These are phyloP conservation scores for Enteromius mattozi DNA, from an alignment of 2,797 vertebrate species.

Conservation along the genomic window DNA sequence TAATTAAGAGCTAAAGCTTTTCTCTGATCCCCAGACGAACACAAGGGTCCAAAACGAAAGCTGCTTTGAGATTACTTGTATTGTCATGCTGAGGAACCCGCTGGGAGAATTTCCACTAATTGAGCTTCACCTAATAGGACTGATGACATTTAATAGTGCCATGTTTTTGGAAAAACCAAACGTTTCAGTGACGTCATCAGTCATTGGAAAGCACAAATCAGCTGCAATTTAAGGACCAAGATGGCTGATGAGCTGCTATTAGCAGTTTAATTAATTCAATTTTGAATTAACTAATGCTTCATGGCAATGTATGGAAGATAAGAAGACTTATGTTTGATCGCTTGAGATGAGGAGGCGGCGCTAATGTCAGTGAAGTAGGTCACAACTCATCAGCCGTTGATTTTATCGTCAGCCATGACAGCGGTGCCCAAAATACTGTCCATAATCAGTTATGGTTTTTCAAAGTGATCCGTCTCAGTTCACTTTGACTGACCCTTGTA, in stretches of 20 bases:
- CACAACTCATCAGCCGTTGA: constrained; percentile 16
- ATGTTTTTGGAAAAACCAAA: not conserved
- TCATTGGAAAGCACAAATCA: not conserved
- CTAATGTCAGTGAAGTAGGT: constrained; percentile 6
- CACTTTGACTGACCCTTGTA: constrained; percentile 23
- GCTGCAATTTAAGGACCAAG: not conserved
- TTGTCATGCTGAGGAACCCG: not conserved
- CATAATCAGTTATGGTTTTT: constrained; percentile 14
- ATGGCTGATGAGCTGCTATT: not conserved
- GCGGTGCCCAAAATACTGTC: constrained; percentile 17
- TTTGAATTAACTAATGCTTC: constrained; percentile 1
- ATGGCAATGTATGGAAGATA: constrained; percentile 13
- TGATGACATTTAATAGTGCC: not conserved
- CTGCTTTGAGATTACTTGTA: not conserved
- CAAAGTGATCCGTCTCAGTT: constrained; percentile 35
- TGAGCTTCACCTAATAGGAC: constrained; percentile 7
- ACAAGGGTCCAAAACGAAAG: not conserved
- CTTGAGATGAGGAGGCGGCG: not conserved
- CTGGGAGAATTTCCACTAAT: not conserved
- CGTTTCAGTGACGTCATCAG: not conserved
- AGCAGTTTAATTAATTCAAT: not conserved
- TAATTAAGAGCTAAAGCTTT: constrained; percentile 33
- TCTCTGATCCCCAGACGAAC: not conserved
- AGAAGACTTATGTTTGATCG: not conserved
- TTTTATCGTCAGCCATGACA: constrained; percentile 41